Evolutionary conservation across 2,113 vertebrate species (phyloP).

Genomic region (Tricholaema leucomelas): DNA sequence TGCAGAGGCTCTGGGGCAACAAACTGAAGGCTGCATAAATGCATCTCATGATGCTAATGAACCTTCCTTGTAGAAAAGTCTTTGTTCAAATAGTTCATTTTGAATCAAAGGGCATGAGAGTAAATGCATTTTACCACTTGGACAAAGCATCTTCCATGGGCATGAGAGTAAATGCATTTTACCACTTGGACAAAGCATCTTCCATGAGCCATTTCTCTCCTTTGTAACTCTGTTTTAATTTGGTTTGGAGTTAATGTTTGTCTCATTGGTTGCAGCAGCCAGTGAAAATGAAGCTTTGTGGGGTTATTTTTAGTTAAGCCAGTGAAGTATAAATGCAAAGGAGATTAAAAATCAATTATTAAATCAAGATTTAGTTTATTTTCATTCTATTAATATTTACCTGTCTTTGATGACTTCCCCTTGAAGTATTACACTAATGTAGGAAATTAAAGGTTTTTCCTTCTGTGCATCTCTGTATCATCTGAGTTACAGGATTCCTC

Average conservation of each 20-base stretch:
- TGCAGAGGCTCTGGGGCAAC: neutral
- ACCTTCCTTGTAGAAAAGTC: neutral
- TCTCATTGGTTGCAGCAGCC: neutral
- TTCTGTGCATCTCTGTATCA: neutral
- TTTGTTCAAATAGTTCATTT: neutral
- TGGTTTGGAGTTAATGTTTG: constrained; percentile 16
- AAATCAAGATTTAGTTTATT: constrained; percentile 28
- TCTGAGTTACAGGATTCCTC: constrained; percentile 5
- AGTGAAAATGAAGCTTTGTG: neutral
- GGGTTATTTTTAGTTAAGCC: neutral
- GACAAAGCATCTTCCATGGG: neutral
- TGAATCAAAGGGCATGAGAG: neutral
- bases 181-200: neutral
- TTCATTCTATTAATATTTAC: neutral
- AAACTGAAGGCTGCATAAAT: neutral
- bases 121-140: neutral
- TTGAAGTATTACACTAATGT: neutral
- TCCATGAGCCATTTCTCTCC: neutral
- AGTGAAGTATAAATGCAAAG: constrained; percentile 25
- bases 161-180: neutral
- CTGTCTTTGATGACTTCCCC: neutral
- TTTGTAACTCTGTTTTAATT: neutral
- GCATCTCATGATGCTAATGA: neutral
- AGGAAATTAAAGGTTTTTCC: constrained; percentile 15
- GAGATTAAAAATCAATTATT: constrained; percentile 35